Evolutionary conservation across 2,888 invertebrate genomes (phyloP).

Genomic region (Polylopha cassiicola): DNA sequence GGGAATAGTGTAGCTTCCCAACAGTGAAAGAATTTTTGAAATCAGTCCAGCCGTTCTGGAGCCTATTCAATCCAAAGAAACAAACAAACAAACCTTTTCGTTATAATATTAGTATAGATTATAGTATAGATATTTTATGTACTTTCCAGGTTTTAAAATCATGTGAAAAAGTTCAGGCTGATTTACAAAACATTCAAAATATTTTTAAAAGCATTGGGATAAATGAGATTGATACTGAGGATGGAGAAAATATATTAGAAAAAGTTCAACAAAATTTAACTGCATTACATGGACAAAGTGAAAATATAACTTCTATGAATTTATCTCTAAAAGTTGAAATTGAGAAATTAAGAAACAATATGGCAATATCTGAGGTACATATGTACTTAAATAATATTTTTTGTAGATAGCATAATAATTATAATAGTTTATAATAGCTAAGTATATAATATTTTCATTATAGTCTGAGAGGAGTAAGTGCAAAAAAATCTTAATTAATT

Average conservation of each 20-base stretch:
- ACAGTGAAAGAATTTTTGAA: background rate
- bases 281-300: constrained; percentile 53
- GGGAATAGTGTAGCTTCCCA: no score
- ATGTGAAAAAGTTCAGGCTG: constrained; percentile 63
- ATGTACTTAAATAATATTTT: constrained; percentile 2
- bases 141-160: constrained; percentile 54
- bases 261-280: constrained; percentile 56
- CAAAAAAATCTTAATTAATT: constrained; percentile 44
- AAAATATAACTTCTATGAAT: constrained; percentile 60
- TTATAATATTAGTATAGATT: no score
- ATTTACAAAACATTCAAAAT: constrained; percentile 62
- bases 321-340: constrained; percentile 58
- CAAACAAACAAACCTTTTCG: no score
- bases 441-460: constrained; percentile 24
- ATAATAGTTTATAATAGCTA: constrained; percentile 3
- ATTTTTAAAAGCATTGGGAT: constrained; percentile 57
- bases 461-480: constrained; percentile 61
- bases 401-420: constrained; percentile 6
- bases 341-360: constrained; percentile 48
- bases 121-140: constrained; percentile 4
- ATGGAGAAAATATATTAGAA: constrained; percentile 44
- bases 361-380: constrained; percentile 46
- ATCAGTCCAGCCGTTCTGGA: no score
- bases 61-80: no score
- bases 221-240: constrained; percentile 43